Evolutionary conservation across 2,888 invertebrate species (phyloP), one percentile per base, ranked within the genome.

Genomic region (Apotomis capreana): DNA sequence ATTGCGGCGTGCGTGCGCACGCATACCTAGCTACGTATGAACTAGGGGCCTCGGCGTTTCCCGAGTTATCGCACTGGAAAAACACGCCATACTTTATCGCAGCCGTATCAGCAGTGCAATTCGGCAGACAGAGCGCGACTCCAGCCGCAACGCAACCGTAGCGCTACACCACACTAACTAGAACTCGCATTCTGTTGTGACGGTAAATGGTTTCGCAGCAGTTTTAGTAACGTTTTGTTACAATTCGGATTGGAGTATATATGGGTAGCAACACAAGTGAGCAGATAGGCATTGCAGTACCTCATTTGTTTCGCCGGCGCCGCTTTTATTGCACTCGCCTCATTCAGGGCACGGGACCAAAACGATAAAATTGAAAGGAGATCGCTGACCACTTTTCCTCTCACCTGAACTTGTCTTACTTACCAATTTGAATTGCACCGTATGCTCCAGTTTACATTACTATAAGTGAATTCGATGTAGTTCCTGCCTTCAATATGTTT

Each of bases 51-150:
- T 79, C 83, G 77, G 78, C 81, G 82, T 85, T 88, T 87, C 86
- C 84, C 83, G 82, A 87, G 86, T 87, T 90, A 91, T 90, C 89
- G 84, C 83, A 77, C 84, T 85, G 87, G 88, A 88, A 92, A 91
- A 91, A 90, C 88, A 90, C 85, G 86, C 85, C 84, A 87, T 86
- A 84, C 82, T 87, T 87, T 89, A 90, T 90, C 90, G 87, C 84
- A 79, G 82, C 83, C 84, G 83, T 85, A 91, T 92, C 91, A 89
- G 88, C 84, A 80, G 81, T 80, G 81, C 82, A 80, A 81, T 83
- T 84, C 82, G 81, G 81, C 78, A 75, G 67, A 69, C 60, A 69
- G 62, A 70, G 74, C 49, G 49, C 9, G 49, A 49, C 10, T 49
- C 10, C 49, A 49, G 49, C 74, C 68, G 64, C 70, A 74, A 62